Evolutionary conservation across 2,113 vertebrate genomes (phyloP).

Genomic region (Salvator merianae): DNA sequence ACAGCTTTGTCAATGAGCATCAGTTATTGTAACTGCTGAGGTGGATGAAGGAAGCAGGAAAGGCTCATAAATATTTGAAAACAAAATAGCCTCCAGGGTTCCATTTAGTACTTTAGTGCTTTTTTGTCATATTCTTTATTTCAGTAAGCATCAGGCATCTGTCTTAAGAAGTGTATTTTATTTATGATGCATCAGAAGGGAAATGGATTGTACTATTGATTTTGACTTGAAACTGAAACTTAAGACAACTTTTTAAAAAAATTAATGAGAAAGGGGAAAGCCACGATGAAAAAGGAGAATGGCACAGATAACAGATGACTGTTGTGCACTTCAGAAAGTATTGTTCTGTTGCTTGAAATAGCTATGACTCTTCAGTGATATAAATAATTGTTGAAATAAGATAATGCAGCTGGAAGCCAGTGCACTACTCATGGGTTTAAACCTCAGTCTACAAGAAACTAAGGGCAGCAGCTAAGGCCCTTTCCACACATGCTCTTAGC

Average conservation of each 20-base stretch:
- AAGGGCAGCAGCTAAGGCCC: not conserved
- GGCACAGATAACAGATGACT: not conserved
- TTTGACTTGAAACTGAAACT: constrained; percentile 39
- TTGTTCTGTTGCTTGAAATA: not conserved
- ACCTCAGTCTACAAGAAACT: not conserved
- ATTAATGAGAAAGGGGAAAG: constrained; percentile 19
- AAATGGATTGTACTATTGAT: constrained; percentile 29
- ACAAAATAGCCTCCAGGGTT: not conserved
- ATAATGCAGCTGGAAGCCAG: not conserved
- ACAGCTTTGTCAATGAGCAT: constrained; percentile 8
- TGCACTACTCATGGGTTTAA: not conserved
- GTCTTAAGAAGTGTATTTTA: constrained; percentile 25
- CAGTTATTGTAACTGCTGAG: not conserved
- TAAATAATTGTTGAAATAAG: constrained; percentile 1
- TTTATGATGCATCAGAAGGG: constrained; percentile 37
- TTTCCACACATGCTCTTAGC: too few species aligned
- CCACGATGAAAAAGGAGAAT: constrained; percentile 13
- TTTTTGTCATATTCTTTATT: not conserved
- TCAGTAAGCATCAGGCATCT: constrained; percentile 17
- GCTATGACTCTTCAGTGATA: not conserved
- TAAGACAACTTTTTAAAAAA: constrained; percentile 22
- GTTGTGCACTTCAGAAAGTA: not conserved
- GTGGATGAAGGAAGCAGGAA: not conserved
- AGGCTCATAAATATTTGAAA: not conserved
- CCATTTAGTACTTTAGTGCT: not conserved